These are phyloP conservation scores for Cantharis nigra DNA, from an alignment of 2,888 invertebrate species.

Conservation along the genomic window DNA sequence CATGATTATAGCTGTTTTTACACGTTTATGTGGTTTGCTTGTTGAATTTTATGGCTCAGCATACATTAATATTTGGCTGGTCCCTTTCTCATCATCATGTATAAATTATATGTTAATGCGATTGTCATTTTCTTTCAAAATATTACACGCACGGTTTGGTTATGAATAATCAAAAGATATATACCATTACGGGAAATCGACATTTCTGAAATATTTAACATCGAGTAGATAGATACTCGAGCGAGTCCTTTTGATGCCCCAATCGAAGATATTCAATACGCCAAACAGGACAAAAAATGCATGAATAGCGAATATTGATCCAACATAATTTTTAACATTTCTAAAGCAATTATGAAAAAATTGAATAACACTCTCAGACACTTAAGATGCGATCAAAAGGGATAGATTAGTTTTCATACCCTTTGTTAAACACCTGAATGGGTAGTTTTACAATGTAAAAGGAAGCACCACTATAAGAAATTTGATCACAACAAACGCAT, in stretches of 20 bases:
- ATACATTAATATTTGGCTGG: constrained; percentile 53
- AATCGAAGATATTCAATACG: background rate
- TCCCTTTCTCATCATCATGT: constrained; percentile 29
- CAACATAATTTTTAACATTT: background rate
- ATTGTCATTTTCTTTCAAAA: constrained; percentile 14
- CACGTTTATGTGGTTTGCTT: constrained; percentile 55
- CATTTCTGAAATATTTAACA: background rate
- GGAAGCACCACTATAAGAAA: background rate
- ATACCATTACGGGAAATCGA: background rate
- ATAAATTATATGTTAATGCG: constrained; percentile 31
- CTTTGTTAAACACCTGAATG: background rate
- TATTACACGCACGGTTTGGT: background rate
- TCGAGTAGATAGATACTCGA: background rate
- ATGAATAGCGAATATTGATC: background rate
- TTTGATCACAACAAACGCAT: background rate
- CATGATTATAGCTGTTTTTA: constrained; percentile 57
- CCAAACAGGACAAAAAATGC: background rate
- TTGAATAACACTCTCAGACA: background rate
- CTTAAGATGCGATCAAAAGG: background rate
- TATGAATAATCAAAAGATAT: background rate
- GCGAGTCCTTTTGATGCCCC: background rate
- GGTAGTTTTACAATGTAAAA: background rate
- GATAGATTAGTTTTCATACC: background rate
- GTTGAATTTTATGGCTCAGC: constrained; percentile 54
- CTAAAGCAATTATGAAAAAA: background rate